Percentiles rank a stretch among this genome's conserved stretches.
These are phyloP conservation scores for Drosophila kambysellisi DNA, from an alignment of 2,888 invertebrate genomes.

Conservation along the genomic window DNA sequence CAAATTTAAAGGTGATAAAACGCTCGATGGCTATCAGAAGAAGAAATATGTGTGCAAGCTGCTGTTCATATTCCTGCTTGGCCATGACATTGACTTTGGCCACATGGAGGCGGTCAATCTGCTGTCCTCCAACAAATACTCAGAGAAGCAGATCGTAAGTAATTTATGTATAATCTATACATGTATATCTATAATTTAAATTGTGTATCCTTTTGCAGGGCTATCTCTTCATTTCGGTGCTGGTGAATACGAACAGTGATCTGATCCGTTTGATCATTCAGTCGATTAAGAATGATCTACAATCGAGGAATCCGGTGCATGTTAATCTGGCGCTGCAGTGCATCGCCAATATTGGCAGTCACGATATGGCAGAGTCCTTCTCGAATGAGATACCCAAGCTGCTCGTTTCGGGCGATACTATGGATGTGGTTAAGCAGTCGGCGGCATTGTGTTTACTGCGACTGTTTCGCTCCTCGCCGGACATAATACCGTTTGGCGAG, in stretches of 20 bases:
- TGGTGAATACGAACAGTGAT: slow-evolving; percentile 99
- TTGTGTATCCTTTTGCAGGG: slow-evolving; percentile 88
- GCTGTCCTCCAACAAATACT: slow-evolving; percentile 99
- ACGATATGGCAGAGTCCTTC: slow-evolving; percentile 99
- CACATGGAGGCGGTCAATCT: slow-evolving; percentile 99
- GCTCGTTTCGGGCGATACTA: slow-evolving; percentile 99
- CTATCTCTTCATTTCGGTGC: slow-evolving; percentile 99
- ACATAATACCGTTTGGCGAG: slow-evolving; percentile 98
- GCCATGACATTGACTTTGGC: slow-evolving; percentile 99
- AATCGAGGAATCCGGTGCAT: slow-evolving; percentile 98
- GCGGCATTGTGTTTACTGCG: slow-evolving; percentile 98
- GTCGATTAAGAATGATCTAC: slow-evolving; percentile 99
- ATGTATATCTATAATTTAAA: not conserved
- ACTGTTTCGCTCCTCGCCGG: slow-evolving; percentile 96
- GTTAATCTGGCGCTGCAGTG: slow-evolving; percentile 99
- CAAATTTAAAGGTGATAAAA: slow-evolving; percentile 99
- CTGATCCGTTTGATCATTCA: slow-evolving; percentile 99
- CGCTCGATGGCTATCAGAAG: slow-evolving; percentile 99
- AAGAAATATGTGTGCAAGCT: slow-evolving; percentile 99
- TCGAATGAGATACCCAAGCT: slow-evolving; percentile 99
- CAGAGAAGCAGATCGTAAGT: slow-evolving; percentile 99
- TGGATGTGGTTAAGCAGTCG: slow-evolving; percentile 99
- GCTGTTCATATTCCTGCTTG: slow-evolving; percentile 99
- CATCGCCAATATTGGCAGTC: slow-evolving; percentile 99
- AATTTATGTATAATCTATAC: slow-evolving; percentile 9